A percentile compares a stretch with the other conserved stretches of the same genome.
Evolutionary conservation across 2,888 invertebrate species (phyloP).

Genomic region (Lutraria lutraria): DNA sequence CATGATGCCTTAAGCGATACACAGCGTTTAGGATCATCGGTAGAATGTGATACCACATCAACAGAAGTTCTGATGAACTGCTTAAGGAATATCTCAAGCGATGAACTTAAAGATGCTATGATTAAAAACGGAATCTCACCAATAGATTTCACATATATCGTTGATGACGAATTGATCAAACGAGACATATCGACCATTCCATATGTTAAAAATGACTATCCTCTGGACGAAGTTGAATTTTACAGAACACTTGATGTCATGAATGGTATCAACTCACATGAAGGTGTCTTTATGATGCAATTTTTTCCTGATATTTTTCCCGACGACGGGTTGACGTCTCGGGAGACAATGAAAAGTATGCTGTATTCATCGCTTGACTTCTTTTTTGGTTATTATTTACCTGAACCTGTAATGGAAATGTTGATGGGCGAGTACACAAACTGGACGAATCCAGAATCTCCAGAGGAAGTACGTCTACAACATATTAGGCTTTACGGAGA

Average conservation of each 20-base stretch:
- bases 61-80: background rate
- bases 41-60: no score
- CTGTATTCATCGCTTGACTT: background rate
- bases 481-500: background rate
- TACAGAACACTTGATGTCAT: constrained; percentile 39
- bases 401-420: background rate
- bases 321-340: background rate
- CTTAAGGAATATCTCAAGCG: background rate
- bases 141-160: background rate
- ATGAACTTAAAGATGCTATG: background rate
- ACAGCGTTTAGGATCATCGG: no score
- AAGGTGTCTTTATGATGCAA: background rate
- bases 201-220: background rate
- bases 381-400: background rate
- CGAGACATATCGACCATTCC: background rate
- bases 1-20: background rate
- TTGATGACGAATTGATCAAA: constrained; percentile 39
- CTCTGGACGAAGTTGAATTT: constrained; percentile 42
- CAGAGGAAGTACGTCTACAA: background rate
- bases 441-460: constrained; percentile 6
- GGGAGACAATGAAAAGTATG: background rate
- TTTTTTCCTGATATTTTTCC: background rate
- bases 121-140: background rate
- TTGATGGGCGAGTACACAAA: constrained; percentile 2
- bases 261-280: constrained; percentile 42